Evolutionary conservation across 2,888 invertebrate genomes (phyloP), one percentile per base, ranked within the genome.

Genomic region (Chaetogeoica ovagalla): DNA sequence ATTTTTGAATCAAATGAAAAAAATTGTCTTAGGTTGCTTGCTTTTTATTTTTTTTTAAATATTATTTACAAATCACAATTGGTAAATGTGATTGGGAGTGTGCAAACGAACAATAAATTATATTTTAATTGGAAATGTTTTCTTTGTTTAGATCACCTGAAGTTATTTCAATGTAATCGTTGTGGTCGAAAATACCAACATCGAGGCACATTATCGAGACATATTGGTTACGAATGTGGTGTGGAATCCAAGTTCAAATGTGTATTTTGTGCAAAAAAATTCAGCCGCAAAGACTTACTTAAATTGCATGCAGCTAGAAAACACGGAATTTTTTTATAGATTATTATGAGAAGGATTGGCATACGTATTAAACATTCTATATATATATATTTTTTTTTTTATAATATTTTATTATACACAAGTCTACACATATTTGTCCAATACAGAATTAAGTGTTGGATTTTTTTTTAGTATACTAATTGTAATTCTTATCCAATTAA

Each of bases 111-210:
- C 19, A 37, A 11, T 69, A n/a, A 39, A 17, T 17, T 39, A 39
- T 59, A 59, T 43, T 60, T 60, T 66, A 66, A 52, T 48, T 59
- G 21, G 21, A 59, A 59, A 59, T 8, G 6, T 62, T 73, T 73
- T 73, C 30, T 52, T 52, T 52, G 52, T 23, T 52, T 73, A 73
- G 72, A 48, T 62, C 9, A 43, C 23, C 5, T 13, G 11, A 72
- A 72, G 9, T 37, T 19, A 43, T 43, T 43, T 52, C 21, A 1
- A 72, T 88, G 88, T 83, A 83, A 84, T 59, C 82, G 84, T 7
- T 88, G 88, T 83, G 84, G 85, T n/a, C 85, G 85, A 71, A 86
- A 86, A 82, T 88, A 87, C 82, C 87, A 87, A 82, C 86, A 87
- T 82, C 85, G 86, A 83, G 86, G 86, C 82, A 86, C 87, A 81